Base-by-base conservation (phyloP, 2,888 invertebrate species). In the Shargacucullia verbasci region DNA sequence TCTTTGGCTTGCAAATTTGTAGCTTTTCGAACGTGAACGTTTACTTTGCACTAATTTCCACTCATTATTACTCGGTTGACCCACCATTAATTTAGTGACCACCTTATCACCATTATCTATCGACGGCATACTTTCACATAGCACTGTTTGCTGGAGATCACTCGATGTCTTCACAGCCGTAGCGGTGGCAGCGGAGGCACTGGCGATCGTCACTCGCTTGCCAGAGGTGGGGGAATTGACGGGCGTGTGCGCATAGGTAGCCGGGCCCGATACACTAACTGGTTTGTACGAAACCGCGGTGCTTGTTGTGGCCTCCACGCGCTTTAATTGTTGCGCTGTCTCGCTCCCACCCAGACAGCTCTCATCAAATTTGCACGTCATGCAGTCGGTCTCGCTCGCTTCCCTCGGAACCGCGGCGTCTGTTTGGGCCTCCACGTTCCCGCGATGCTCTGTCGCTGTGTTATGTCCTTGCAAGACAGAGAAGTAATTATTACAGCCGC, bases 171-270 rank as follows among this genome's bases (percentile, higher is more conserved):
- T n/a, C n/a, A n/a, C n/a, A n/a, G n/a, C n/a, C n/a, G n/a, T n/a
- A n/a, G n/a, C n/a, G n/a, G n/a, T n/a, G n/a, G n/a, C n/a, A n/a
- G n/a, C n/a, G n/a, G 29, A 7, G 8, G 29, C 29, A 29, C 6
- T 29, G 29, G 29, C 33, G 33, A 33, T n/a, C n/a, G n/a, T n/a
- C 33, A n/a, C 33, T n/a, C 33, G 33, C n/a, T 33, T n/a, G n/a
- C 11, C 33, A 2, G 33, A 11, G n/a, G n/a, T 33, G n/a, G 29
- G 8, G 29, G 29, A 29, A n/a, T 5, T 33, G 11, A n/a, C n/a
- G n/a, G n/a, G n/a, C n/a, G n/a, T 33, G 1, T n/a, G n/a, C n/a
- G 5, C 5, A 33, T n/a, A 1, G 33, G 8, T 31, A 5, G 33
- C 33, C 33, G 1, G 33, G n/a, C n/a, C n/a, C n/a, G n/a, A n/a